These are phyloP conservation scores for Cliona cf. orientalis DNA, from an alignment of 37 sponge, comb jelly and placozoan genomes.

Conservation along the genomic window DNA sequence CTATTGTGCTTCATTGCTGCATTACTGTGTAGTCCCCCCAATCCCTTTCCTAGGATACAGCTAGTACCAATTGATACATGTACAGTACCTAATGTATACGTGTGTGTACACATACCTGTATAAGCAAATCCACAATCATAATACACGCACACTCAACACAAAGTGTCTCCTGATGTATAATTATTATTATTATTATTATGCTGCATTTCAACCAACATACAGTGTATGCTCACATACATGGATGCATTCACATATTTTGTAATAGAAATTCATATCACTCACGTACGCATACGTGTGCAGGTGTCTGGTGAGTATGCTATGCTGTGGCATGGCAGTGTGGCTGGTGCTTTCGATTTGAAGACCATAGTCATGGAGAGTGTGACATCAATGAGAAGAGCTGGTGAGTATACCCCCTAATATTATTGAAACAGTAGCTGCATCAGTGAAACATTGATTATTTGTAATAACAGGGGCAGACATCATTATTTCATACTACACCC, in stretches of 20 bases:
- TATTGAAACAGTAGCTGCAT: too few relatives aligned
- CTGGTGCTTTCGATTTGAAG: constrained; percentile 84
- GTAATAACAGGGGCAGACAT: constrained; percentile 82
- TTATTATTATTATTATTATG: neutral
- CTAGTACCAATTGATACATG: too few relatives aligned
- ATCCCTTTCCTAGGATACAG: too few relatives aligned
- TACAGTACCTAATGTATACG: too few relatives aligned
- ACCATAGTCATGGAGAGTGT: constrained; percentile 73
- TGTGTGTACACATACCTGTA: too few relatives aligned
- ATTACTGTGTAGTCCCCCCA: too few relatives aligned
- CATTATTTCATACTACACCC: constrained; percentile 91
- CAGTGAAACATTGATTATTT: too few relatives aligned
- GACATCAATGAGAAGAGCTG: constrained; percentile 75
- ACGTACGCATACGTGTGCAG: constrained; percentile 21
- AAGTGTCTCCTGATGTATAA: neutral
- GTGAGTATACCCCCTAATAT: constrained; percentile 28
- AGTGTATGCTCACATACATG: neutral
- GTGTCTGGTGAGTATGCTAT: constrained; percentile 98
- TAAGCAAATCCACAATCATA: too few relatives aligned
- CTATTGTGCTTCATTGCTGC: too few relatives aligned
- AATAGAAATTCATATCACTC: too few relatives aligned
- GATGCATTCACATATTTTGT: too few relatives aligned
- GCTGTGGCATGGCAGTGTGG: constrained; percentile 82
- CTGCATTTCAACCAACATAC: neutral
- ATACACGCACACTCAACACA: too few relatives aligned